Base-by-base conservation (phyloP, 2,888 invertebrate species). In the Liodrosophila aerea region DNA sequence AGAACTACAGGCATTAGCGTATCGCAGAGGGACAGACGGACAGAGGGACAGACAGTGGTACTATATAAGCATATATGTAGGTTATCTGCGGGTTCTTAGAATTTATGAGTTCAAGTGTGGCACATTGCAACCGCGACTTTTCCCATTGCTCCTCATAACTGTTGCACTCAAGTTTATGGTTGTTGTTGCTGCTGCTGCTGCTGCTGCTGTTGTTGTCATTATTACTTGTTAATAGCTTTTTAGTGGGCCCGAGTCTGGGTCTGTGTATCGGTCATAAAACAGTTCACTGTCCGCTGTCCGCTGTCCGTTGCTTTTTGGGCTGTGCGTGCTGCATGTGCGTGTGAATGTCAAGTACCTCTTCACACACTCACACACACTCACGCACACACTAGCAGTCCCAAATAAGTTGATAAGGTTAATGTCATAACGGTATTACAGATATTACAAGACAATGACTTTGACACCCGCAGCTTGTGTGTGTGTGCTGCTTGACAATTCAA, bases 91-190 rank as follows among this genome's bases (percentile, higher is more conserved):
- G 84, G 81, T 80, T 80, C 78, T 69, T 64, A 59, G 86, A 85
- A 80, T 85, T 80, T 83, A 80, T 80, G 81, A 73, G 86, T 85
- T 80, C 78, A 80, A 80, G 86, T 80, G 78, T 83, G 85, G 71
- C 83, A 65, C 76, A 70, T 61, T 56, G 76, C 80, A 57, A 54
- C 76, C 62, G 83, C 77, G 76, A 70, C 85, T 53, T 70, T 57
- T 74, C 54, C 67, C 67, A 66, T 22, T 65, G 46, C 54, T 29
- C 43, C 11, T 37, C 41, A 29, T 53, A 60, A 33, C 41, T 65
- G 44, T 33, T 64, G 47, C 57, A 58, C 57, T 58, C 52, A 58
- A 58, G 44, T 58, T 58, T 58, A 58, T 58, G 57, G 54, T 18
- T 45, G 40, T 12, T 41, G 34, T 36, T 68, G 47, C 1, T 56